phyloP scores from a whole-genome alignment of 2,113 vertebrate genomes.

The cattle (Bos taurus) region ARS-UCD2.0 NC_037350.1:5210501-5211000 shows the following conservation, averaged over 20 bases:
- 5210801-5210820: background rate
- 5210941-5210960: background rate
- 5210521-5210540: background rate
- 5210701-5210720: background rate
- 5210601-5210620: background rate
- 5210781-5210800: background rate
- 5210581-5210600: background rate
- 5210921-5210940: background rate
- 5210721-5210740: background rate
- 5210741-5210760: background rate
- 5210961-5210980: background rate
- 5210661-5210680: background rate
- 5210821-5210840: background rate
- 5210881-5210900: background rate
- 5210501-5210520: rapidly evolving
- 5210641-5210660: background rate
- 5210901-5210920: no score
- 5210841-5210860: background rate
- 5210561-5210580: background rate
- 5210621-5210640: background rate
- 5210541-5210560: background rate
- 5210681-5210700: background rate
- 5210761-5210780: background rate
- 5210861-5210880: background rate
- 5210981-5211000: background rate